Evolutionary conservation across 2,888 invertebrate genomes (phyloP), one percentile per base, ranked within the genome.

Genomic region (Epinotia brunnichana): DNA sequence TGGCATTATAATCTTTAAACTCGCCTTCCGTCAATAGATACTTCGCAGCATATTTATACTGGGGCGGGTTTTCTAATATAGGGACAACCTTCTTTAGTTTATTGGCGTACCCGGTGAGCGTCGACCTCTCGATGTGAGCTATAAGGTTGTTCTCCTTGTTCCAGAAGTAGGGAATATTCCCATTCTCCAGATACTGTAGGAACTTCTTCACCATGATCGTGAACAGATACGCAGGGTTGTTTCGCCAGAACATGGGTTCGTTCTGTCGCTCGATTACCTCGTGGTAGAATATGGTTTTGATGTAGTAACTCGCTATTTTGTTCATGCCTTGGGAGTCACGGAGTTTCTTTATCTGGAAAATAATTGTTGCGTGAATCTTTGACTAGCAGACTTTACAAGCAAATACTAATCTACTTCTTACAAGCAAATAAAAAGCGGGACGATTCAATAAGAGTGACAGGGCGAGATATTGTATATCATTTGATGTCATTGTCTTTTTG

Each of bases 221-320:
- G 77, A 90, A 89, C 3, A 90, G 77, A 0, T 76, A 77, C 0
- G 85, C 85, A 0, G 85, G 85, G 54, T 79, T 83, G 13, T 79
- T 82, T 9, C 69, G 77, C 87, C 92, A 91, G 74, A 84, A 90
- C 0, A 70, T 64, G 5, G 77, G 74, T 24, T 86, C 81, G 51
- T 83, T 79, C 13, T 59, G 59, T 9, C 77, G 79, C 15, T 82
- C 82, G 0, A 80, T 74, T 13, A 86, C 81, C 75, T 91, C 90
- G 85, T 90, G 91, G 66, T 93, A 88, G 77, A 93, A 92, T 0
- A 94, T 74, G 0, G 94, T 94, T 79, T 95, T 95, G 1, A 95
- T 91, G 68, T 91, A 94, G 76, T 95, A 95, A 76, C 95, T 95
- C 0, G 94, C 90, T n/a, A 95, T 86, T 10, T 83, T 82, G 0